phyloP scores from a whole-genome alignment of 2,888 invertebrate species.

The Neoascia interrupta region DNA sequence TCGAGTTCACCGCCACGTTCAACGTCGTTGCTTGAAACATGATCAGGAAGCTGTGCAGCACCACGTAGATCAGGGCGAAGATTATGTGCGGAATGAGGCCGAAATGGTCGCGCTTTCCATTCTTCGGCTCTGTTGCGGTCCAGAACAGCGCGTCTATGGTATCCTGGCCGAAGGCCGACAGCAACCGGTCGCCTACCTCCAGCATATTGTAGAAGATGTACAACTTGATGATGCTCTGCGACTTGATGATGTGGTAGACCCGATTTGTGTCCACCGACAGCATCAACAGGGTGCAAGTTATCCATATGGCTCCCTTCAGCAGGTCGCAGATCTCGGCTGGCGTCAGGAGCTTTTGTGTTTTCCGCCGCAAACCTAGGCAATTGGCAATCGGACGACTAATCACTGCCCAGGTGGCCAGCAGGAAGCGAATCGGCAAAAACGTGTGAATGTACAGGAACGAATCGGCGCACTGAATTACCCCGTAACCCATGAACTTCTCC shows the following conservation, averaged over 20 bases:
- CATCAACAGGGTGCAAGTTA: slow-evolving; percentile 89
- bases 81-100: slow-evolving; percentile 93
- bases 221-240: slow-evolving; percentile 98
- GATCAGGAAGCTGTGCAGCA: slow-evolving; percentile 92
- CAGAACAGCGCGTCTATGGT: slow-evolving; percentile 98
- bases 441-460: slow-evolving; percentile 98
- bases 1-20: slow-evolving; percentile 99
- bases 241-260: slow-evolving; percentile 97
- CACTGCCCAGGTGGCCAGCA: slow-evolving; percentile 91
- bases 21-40: slow-evolving; percentile 98
- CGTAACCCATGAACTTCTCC: slow-evolving; percentile 95
- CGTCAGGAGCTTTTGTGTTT: slow-evolving; percentile 84
- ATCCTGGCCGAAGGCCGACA: slow-evolving; percentile 98
- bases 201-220: slow-evolving; percentile 99
- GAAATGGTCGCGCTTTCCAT: slow-evolving; percentile 89
- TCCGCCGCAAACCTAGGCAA: slow-evolving; percentile 84
- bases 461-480: slow-evolving; percentile 97
- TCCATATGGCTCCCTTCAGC: slow-evolving; percentile 93
- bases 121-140: slow-evolving; percentile 98
- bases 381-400: slow-evolving; percentile 86
- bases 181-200: slow-evolving; percentile 96
- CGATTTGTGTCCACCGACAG: slow-evolving; percentile 97
- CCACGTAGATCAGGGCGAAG: slow-evolving; percentile 95
- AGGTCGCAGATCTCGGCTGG: slow-evolving; percentile 98
- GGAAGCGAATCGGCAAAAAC: slow-evolving; percentile 95